phyloP scores from a whole-genome alignment of 2,888 invertebrate species.

The Drosophila pseudotakahashii region DNA sequence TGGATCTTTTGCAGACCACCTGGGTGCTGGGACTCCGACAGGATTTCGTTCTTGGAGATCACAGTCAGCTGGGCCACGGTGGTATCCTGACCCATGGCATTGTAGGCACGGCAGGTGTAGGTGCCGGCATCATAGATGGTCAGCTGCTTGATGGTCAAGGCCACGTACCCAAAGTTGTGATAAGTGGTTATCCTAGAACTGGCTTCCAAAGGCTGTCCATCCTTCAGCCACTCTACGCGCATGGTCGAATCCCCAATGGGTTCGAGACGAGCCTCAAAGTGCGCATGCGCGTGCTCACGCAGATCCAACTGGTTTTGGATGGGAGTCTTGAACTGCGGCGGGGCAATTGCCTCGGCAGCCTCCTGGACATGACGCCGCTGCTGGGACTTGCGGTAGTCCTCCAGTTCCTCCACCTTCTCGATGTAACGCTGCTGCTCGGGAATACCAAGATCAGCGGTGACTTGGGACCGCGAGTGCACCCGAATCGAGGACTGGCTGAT shows the following conservation, averaged over 20 bases:
- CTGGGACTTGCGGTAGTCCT: slow-evolving; percentile 92
- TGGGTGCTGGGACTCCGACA: slow-evolving; percentile 96
- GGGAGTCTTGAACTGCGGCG: slow-evolving; percentile 94
- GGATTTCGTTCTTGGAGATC: slow-evolving; percentile 92
- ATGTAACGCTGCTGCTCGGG: slow-evolving; percentile 96
- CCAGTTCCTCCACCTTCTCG: slow-evolving; percentile 95
- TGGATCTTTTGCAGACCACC: slow-evolving; percentile 96
- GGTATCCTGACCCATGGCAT: slow-evolving; percentile 93
- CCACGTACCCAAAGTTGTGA: slow-evolving; percentile 97
- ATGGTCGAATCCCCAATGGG: slow-evolving; percentile 96
- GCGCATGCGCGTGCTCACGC: slow-evolving; percentile 96
- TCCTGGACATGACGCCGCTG: slow-evolving; percentile 92
- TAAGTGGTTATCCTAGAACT: slow-evolving; percentile 96
- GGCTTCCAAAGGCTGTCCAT: slow-evolving; percentile 95
- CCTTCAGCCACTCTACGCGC: slow-evolving; percentile 96
- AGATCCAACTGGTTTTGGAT: slow-evolving; percentile 94
- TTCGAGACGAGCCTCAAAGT: slow-evolving; percentile 97
- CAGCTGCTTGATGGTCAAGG: slow-evolving; percentile 95
- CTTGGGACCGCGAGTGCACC: slow-evolving; percentile 91
- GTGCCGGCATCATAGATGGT: slow-evolving; percentile 95
- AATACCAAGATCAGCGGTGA: slow-evolving; percentile 94
- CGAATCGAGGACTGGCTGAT: slow-evolving; percentile 91
- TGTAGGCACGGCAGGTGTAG: slow-evolving; percentile 95
- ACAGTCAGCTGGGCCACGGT: slow-evolving; percentile 93
- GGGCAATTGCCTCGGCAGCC: slow-evolving; percentile 90